Percentiles rank a stretch among this genome's conserved stretches.
Conservation (phyloP, 2,113 vertebrate species). For the Cryptotis parvus region DNA sequence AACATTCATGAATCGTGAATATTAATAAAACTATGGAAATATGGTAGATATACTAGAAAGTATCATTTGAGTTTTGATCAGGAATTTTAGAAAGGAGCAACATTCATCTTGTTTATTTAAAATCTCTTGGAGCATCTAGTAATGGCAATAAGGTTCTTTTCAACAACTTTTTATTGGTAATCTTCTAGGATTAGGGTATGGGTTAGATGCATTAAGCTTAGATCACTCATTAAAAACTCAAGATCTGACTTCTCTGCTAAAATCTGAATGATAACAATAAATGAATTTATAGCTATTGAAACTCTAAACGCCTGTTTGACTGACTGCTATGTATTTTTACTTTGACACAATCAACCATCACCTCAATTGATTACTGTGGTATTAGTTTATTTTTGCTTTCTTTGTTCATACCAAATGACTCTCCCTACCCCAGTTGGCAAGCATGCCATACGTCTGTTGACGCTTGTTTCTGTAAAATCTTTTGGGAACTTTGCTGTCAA, state of each 20-base stretch:
- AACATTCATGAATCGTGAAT: background rate
- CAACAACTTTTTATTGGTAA: conserved; percentile 8
- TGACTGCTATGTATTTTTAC: conserved; percentile 41
- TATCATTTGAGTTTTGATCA: background rate
- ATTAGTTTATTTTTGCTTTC: conserved; percentile 64
- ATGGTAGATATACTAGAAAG: background rate
- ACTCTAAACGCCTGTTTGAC: conserved; percentile 44
- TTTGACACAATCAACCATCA: conserved; percentile 53
- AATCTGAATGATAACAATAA: background rate
- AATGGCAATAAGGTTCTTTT: background rate
- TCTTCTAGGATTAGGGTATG: background rate
- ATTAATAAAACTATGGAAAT: background rate
- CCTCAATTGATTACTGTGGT: conserved; percentile 29
- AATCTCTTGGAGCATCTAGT: background rate
- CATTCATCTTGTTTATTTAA: background rate
- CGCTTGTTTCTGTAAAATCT: conserved; percentile 41
- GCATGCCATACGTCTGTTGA: conserved; percentile 47
- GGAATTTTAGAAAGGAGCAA: background rate
- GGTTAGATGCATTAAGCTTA: background rate
- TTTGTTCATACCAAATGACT: conserved; percentile 42
- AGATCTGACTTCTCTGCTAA: conserved; percentile 22
- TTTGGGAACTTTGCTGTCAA: background rate
- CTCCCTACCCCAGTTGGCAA: background rate
- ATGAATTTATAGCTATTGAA: conserved; percentile 56
- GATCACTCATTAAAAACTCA: background rate